Percentiles rank a stretch among this genome's conserved stretches.
These are phyloP conservation scores for Eulemur rufifrons DNA, from an alignment of 2,113 vertebrate genomes.

Conservation along the genomic window DNA sequence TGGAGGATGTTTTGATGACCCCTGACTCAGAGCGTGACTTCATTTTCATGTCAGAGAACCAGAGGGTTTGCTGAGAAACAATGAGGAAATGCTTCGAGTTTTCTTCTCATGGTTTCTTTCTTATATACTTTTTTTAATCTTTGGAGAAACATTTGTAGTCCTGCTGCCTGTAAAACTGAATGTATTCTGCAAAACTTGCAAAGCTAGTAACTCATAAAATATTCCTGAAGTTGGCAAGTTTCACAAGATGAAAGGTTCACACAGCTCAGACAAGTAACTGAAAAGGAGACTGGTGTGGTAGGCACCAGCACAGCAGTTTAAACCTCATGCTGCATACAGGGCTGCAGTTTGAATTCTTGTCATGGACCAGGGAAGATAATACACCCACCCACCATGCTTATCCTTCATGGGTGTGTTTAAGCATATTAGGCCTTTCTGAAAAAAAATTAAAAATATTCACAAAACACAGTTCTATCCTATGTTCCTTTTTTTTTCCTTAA, in stretches of 20 bases:
- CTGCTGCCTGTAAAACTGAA: conserved; percentile 54
- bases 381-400: too few species aligned
- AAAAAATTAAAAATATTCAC: conserved; percentile 38
- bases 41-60: not conserved
- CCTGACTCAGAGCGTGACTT: not conserved
- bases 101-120: not conserved
- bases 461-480: not conserved
- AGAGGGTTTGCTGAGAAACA: not conserved
- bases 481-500: not conserved
- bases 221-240: conserved; percentile 76
- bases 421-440: not conserved
- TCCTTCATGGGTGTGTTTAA: not conserved
- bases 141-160: conserved; percentile 56
- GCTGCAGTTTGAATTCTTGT: not conserved
- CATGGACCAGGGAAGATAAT: not conserved
- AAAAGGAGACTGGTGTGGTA: conserved; percentile 24
- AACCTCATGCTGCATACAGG: not conserved
- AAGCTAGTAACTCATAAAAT: conserved; percentile 74
- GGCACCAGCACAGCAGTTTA: not conserved
- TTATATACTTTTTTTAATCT: conserved; percentile 19
- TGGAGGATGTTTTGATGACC: not conserved
- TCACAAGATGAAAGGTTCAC: conserved; percentile 68
- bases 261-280: conserved; percentile 56
- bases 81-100: not conserved
- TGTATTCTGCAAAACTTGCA: conserved; percentile 66